Conservation (phyloP, 1,140 invertebrate species). For the Sinella curviseta region DNA sequence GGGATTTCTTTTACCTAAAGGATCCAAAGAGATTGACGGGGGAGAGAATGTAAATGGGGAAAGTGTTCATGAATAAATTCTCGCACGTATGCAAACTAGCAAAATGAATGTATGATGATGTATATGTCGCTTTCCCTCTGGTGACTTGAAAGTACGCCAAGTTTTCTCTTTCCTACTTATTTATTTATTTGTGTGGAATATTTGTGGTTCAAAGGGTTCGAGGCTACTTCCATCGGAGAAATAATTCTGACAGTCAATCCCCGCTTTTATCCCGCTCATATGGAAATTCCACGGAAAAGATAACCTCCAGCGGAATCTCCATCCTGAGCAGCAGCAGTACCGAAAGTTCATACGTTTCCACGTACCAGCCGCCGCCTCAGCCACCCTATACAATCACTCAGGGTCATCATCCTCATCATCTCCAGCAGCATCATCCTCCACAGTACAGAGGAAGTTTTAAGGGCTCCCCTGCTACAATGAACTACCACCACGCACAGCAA, state of each 20-base stretch:
- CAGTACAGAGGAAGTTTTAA: slow-evolving; percentile 60
- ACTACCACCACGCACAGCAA: not conserved
- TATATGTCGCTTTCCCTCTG: too few relatives aligned
- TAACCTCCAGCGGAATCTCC: slow-evolving; percentile 20
- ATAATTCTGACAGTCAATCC: slow-evolving; percentile 42
- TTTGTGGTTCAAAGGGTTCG: not conserved
- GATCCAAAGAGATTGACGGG: too few relatives aligned
- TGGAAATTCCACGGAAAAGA: slow-evolving; percentile 19
- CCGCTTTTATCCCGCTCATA: slow-evolving; percentile 31
- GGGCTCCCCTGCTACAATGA: slow-evolving; percentile 49
- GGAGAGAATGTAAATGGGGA: too few relatives aligned
- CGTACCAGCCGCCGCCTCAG: slow-evolving; percentile 22
- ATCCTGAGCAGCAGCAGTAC: slow-evolving; percentile 34
- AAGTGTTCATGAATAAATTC: too few relatives aligned
- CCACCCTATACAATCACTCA: slow-evolving; percentile 23
- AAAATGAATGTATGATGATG: too few relatives aligned
- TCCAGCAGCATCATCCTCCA: slow-evolving; percentile 56
- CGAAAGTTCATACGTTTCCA: slow-evolving; percentile 4
- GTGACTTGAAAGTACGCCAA: too few relatives aligned
- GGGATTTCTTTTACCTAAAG: too few relatives aligned
- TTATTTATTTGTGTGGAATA: not conserved
- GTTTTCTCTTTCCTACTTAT: too few relatives aligned
- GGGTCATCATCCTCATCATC: slow-evolving; percentile 59
- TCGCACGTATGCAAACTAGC: too few relatives aligned
- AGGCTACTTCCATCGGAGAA: slow-evolving; percentile 34